Conservation (phyloP, 1,140 invertebrate genomes). For the Brachionus angularis region DNA sequence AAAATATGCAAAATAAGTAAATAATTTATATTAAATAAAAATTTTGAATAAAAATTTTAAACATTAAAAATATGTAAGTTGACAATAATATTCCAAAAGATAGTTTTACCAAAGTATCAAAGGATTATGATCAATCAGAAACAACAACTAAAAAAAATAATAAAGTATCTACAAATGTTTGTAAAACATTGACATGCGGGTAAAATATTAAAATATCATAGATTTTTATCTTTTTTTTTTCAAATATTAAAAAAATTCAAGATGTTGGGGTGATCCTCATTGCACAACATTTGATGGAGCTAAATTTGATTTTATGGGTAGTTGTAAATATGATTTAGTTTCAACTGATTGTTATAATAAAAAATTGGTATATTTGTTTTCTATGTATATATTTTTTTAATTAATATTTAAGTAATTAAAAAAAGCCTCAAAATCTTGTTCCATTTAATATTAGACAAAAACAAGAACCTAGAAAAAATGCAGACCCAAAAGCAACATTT, state of each 20-base stretch:
- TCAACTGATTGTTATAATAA: slow-evolving; percentile 19
- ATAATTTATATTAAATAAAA: too few species aligned
- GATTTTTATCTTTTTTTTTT: not conserved
- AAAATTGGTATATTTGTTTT: slow-evolving; percentile 9
- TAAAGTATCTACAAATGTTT: too few species aligned
- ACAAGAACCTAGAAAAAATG: slow-evolving; percentile 32
- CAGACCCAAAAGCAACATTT: not conserved
- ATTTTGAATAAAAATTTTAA: too few species aligned
- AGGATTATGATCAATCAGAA: too few species aligned
- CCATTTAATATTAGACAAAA: slow-evolving; percentile 36
- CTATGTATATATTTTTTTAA: not conserved
- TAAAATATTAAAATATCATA: not conserved
- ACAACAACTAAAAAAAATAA: too few species aligned
- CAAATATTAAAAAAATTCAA: slow-evolving; percentile 7
- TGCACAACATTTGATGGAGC: slow-evolving; percentile 21
- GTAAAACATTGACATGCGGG: slow-evolving; percentile 23
- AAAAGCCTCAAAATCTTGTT: slow-evolving; percentile 3
- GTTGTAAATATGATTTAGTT: slow-evolving; percentile 41
- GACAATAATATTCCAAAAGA: too few species aligned
- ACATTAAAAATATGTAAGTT: too few species aligned
- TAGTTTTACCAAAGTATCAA: too few species aligned
- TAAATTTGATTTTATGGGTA: slow-evolving; percentile 22
- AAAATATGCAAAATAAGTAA: not conserved
- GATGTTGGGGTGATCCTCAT: slow-evolving; percentile 39
- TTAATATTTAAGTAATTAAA: not conserved